Evolutionary conservation across 2,888 invertebrate species (phyloP).

Genomic region (Limenitis arthemis): DNA sequence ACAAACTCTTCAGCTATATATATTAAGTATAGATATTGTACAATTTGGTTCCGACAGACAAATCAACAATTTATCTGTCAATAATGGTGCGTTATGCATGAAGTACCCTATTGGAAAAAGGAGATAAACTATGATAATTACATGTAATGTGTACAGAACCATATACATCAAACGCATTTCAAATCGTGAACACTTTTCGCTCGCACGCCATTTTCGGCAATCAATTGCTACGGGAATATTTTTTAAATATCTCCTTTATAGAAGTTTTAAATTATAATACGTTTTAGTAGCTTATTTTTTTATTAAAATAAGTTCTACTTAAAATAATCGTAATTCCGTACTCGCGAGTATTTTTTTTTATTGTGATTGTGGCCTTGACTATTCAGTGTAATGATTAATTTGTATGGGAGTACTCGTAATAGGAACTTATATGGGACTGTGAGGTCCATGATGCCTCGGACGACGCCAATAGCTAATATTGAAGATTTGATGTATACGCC

Average conservation of each 20-base stretch:
- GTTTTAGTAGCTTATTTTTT: constrained; percentile 53
- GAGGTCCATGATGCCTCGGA: constrained; percentile 50
- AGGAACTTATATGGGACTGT: constrained; percentile 61
- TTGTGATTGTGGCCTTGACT: constrained; percentile 29
- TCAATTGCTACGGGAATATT: constrained; percentile 56
- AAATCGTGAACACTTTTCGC: constrained; percentile 41
- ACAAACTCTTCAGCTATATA: too few relatives aligned
- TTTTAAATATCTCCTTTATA: constrained; percentile 53
- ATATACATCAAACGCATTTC: constrained; percentile 47
- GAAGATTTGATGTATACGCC: constrained; percentile 54
- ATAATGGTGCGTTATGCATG: constrained; percentile 61
- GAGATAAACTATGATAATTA: constrained; percentile 68
- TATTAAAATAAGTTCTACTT: constrained; percentile 57
- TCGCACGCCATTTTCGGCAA: constrained; percentile 32
- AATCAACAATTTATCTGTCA: constrained; percentile 35
- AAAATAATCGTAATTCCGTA: constrained; percentile 28
- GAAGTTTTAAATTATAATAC: constrained; percentile 26
- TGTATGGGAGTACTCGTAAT: constrained; percentile 49
- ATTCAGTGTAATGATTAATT: constrained; percentile 44
- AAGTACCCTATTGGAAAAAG: constrained; percentile 65
- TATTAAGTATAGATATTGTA: too few relatives aligned
- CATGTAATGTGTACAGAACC: constrained; percentile 50
- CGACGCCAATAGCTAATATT: constrained; percentile 41
- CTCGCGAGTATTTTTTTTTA: constrained; percentile 32
- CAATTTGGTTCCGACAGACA: neutral